A percentile compares a stretch with the other conserved stretches of the same genome.
Conservation (phyloP, 2,113 vertebrate genomes). For the Rousettus leschenaultii region DNA sequence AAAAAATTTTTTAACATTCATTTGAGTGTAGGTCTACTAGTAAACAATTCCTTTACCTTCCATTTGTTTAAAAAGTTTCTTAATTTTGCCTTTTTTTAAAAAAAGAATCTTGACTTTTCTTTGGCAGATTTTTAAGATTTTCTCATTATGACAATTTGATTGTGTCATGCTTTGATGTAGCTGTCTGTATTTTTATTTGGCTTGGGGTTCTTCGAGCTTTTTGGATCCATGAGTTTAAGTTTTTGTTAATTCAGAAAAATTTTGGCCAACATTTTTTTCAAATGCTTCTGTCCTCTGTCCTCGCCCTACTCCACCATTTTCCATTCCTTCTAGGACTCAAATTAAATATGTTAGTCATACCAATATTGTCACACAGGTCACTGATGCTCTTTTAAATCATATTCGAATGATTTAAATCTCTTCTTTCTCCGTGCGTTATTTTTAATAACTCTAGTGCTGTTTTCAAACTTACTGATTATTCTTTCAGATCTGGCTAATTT, state of each 20-base stretch:
- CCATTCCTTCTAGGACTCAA: background rate
- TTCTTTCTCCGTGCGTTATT: background rate
- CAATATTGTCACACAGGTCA: background rate
- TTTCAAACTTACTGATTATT: background rate
- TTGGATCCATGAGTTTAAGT: background rate
- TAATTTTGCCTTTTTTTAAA: background rate
- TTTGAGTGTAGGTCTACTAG: background rate
- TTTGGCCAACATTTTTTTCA: background rate
- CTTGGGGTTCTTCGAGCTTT: background rate
- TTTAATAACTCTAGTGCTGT: background rate
- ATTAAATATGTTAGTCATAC: background rate
- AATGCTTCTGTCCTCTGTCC: background rate
- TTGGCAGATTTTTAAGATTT: background rate
- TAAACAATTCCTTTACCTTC: background rate
- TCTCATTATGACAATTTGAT: background rate
- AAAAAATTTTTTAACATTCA: background rate
- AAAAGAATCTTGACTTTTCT: background rate
- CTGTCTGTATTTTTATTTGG: background rate
- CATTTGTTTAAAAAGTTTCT: background rate
- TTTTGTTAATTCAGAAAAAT: background rate
- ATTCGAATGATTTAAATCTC: no score
- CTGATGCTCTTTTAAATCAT: background rate
- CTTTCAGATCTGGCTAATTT: background rate
- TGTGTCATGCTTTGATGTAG: background rate
- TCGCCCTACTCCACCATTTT: background rate